These are phyloP conservation scores for Aviceda subcristata DNA, from an alignment of 2,113 vertebrate species.

Conservation along the genomic window DNA sequence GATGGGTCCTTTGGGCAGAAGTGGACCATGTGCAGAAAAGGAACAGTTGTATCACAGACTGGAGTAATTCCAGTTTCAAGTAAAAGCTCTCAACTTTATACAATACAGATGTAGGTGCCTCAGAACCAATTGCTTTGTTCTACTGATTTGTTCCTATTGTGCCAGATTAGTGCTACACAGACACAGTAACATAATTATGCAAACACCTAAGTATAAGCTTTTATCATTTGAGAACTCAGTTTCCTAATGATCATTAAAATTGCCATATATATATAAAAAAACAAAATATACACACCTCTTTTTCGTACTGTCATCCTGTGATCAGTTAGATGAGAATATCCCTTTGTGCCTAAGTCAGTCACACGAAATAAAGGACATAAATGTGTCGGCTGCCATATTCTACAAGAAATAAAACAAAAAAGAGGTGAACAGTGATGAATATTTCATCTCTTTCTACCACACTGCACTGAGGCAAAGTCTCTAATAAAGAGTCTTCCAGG, in stretches of 20 bases:
- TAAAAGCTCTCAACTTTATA: too few species aligned
- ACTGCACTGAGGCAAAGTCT: background rate
- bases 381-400: background rate
- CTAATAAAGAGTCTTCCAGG: background rate
- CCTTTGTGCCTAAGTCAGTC: background rate
- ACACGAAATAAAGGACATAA: background rate
- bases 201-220: background rate
- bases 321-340: background rate
- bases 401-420: background rate
- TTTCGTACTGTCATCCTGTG: background rate
- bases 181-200: background rate
- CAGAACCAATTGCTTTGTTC: too few species aligned
- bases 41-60: background rate
- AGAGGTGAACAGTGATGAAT: background rate
- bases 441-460: background rate
- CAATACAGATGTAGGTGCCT: background rate
- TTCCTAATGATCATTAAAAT: background rate
- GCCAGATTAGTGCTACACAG: background rate
- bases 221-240: background rate
- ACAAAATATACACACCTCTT: background rate
- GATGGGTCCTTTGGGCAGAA: background rate
- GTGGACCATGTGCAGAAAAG: background rate
- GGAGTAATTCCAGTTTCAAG: background rate
- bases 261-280: background rate
- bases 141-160: background rate